Conservation (phyloP, 2,797 vertebrate genomes). For the Smutsia gigantea region DNA sequence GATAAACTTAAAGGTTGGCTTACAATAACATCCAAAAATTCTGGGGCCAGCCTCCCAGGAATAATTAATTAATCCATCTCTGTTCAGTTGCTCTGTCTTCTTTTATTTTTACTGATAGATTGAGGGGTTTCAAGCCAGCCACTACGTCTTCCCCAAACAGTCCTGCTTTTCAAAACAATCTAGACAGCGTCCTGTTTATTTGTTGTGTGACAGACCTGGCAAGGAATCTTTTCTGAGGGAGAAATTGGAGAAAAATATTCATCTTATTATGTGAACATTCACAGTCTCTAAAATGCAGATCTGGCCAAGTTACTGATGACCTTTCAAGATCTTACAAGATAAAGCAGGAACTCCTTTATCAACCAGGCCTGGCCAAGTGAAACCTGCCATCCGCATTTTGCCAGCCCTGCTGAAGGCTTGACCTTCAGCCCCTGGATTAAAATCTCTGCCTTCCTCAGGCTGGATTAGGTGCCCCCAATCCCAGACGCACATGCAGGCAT, state of each 20-base stretch:
- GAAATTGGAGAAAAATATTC: not conserved
- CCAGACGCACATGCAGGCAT: not conserved
- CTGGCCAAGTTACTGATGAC: not conserved
- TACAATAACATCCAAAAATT: not conserved
- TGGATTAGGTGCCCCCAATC: not conserved
- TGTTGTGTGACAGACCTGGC: not conserved
- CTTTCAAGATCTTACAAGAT: not conserved
- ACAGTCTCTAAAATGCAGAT: not conserved
- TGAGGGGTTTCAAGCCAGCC: not conserved
- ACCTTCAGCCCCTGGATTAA: not conserved
- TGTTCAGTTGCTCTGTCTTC: not conserved
- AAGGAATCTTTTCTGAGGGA: not conserved
- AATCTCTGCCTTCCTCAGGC: not conserved
- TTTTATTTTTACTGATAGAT: constrained; percentile 43
- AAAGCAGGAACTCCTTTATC: not conserved
- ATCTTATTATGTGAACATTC: not conserved
- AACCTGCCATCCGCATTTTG: accelerated
- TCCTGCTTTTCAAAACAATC: not conserved
- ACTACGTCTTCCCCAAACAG: not conserved
- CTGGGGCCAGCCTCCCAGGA: constrained; percentile 32
- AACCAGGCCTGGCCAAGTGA: not conserved
- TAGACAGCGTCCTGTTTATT: not conserved
- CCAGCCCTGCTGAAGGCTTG: not conserved
- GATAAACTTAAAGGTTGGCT: constrained; percentile 19
- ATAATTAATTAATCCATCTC: constrained; percentile 37